phyloP scores from a whole-genome alignment of 2,113 vertebrate species.

The Aplodontia rufa region DNA sequence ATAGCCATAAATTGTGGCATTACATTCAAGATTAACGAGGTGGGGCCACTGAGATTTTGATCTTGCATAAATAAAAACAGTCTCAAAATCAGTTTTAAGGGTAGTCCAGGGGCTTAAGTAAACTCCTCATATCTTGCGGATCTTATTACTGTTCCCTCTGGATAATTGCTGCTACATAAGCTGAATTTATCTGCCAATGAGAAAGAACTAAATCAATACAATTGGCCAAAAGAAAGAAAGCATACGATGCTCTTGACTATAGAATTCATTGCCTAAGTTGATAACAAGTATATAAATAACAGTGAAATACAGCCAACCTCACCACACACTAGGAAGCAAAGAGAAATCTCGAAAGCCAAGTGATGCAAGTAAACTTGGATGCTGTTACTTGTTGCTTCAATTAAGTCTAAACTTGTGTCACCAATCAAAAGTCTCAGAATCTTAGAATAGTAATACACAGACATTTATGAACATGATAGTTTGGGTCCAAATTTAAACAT shows the following conservation, averaged over 20 bases:
- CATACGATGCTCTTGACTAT: constrained; percentile 26
- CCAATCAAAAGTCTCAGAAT: constrained; percentile 33
- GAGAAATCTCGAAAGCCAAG: constrained; percentile 48
- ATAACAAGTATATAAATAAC: constrained; percentile 63
- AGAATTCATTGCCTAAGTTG: constrained; percentile 64
- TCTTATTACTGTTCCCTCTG: constrained; percentile 60
- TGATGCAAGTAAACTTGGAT: constrained; percentile 17
- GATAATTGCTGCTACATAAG: constrained; percentile 63
- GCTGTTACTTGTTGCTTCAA: not conserved
- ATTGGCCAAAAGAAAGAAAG: constrained; percentile 60
- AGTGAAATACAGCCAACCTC: constrained; percentile 24
- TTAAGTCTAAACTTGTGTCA: constrained; percentile 29
- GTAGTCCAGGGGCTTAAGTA: constrained; percentile 24
- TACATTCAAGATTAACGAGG: constrained; percentile 54
- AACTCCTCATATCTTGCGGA: constrained; percentile 59
- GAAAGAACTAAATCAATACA: constrained; percentile 70
- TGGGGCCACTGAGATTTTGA: constrained; percentile 35
- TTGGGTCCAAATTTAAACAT: constrained; percentile 65
- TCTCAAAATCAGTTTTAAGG: constrained; percentile 56
- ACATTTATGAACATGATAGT: not conserved
- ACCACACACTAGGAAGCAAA: not conserved
- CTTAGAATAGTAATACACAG: not conserved
- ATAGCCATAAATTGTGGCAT: constrained; percentile 29
- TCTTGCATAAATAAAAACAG: constrained; percentile 63
- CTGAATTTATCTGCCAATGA: constrained; percentile 72